Evolutionary conservation across 2,797 vertebrate species (phyloP).

Genomic region (Gymnoscopelus microlampas): DNA sequence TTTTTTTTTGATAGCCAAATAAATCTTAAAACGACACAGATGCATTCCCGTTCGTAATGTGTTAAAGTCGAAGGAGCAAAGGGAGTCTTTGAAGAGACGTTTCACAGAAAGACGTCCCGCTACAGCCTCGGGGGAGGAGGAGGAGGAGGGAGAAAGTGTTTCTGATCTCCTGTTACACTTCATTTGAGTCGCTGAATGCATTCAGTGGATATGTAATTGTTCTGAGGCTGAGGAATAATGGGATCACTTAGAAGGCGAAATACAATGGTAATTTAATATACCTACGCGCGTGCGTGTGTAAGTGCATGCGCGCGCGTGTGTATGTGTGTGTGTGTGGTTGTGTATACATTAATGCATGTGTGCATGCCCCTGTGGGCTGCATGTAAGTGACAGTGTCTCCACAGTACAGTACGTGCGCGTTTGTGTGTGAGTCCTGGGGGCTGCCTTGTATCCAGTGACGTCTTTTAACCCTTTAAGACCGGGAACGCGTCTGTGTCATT

Average conservation of each 20-base stretch:
- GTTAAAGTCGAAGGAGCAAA: slow-evolving; percentile 38
- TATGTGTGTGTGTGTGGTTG: slow-evolving; percentile 14
- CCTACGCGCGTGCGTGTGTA: slow-evolving; percentile 21
- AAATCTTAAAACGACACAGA: too few relatives aligned
- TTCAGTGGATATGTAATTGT: slow-evolving; percentile 76
- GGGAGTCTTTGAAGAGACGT: slow-evolving; percentile 63
- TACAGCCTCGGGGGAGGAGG: slow-evolving; percentile 30
- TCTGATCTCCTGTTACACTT: slow-evolving; percentile 79
- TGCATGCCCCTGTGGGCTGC: slow-evolving; percentile 20
- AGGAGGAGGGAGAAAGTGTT: slow-evolving; percentile 49
- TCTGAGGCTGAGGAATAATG: slow-evolving; percentile 76
- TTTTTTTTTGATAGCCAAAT: too few relatives aligned
- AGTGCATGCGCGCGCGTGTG: slow-evolving; percentile 5
- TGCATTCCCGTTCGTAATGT: too few relatives aligned
- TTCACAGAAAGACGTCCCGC: slow-evolving; percentile 45
- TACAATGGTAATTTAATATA: slow-evolving; percentile 78
- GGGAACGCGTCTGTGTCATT: too few relatives aligned
- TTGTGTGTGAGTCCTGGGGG: slow-evolving; percentile 6
- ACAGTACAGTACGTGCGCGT: slow-evolving; percentile 12
- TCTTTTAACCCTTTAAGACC: too few relatives aligned
- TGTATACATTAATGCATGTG: slow-evolving; percentile 21
- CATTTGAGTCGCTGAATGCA: slow-evolving; percentile 75
- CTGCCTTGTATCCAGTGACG: slow-evolving; percentile 34
- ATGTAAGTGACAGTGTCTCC: slow-evolving; percentile 9
- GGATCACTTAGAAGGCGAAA: slow-evolving; percentile 75